phyloP scores from a whole-genome alignment of 2,113 vertebrate genomes.

The Tyto alba region DNA sequence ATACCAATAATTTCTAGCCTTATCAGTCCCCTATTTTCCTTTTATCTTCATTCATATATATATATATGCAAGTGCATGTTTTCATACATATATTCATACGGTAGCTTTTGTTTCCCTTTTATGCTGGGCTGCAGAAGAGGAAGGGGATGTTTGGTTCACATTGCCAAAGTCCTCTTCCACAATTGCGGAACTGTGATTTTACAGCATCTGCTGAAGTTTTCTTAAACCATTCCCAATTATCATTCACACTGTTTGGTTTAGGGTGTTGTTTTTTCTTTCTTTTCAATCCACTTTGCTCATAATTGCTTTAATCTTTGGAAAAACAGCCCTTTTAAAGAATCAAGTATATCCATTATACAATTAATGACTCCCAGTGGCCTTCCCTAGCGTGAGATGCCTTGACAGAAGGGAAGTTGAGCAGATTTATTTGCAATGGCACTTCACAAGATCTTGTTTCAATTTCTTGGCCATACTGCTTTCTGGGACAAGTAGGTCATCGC shows the following conservation, averaged over 20 bases:
- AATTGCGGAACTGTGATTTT: background rate
- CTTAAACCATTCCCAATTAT: background rate
- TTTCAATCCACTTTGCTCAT: slow-evolving; percentile 34
- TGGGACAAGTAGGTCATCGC: slow-evolving; percentile 30
- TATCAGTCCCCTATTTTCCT: background rate
- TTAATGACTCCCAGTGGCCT: slow-evolving; percentile 60
- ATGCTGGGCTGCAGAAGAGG: background rate
- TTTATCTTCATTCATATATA: background rate
- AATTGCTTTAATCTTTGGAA: slow-evolving; percentile 59
- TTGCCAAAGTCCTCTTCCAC: background rate
- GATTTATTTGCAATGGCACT: slow-evolving; percentile 64
- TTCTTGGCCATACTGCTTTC: slow-evolving; percentile 31
- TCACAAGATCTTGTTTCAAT: slow-evolving; percentile 56
- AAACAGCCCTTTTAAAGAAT: slow-evolving; percentile 45
- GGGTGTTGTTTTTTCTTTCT: background rate
- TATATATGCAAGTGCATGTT: background rate
- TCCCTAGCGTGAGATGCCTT: slow-evolving; percentile 44
- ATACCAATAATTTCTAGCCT: background rate
- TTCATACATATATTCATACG: accelerated
- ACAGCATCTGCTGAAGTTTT: background rate
- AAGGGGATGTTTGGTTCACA: background rate
- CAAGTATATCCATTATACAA: slow-evolving; percentile 36
- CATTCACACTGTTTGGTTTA: background rate
- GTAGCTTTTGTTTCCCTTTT: background rate
- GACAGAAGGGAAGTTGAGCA: slow-evolving; percentile 58